Conservation (phyloP, 2,888 invertebrate species). For the Drosophila neutralis region DNA sequence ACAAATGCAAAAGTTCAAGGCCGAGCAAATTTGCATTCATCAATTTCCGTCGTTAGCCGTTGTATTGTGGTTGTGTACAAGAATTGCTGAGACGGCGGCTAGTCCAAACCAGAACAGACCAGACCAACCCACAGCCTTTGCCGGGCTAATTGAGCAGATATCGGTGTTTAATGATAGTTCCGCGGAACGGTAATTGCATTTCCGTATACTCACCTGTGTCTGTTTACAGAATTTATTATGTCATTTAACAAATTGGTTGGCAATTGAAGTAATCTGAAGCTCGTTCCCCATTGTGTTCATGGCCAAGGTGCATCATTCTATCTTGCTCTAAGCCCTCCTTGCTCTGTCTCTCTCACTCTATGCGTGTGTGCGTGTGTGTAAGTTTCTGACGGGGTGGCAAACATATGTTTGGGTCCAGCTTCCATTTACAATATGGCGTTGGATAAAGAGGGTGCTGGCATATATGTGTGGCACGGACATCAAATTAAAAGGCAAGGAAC, state of each 20-base stretch:
- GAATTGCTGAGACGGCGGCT: not conserved
- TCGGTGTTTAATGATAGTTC: conserved; percentile 38
- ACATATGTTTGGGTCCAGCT: conserved; percentile 72
- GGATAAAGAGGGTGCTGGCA: conserved; percentile 9
- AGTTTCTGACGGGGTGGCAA: conserved; percentile 57
- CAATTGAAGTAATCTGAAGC: conserved; percentile 59
- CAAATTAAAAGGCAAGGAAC: conserved; percentile 51
- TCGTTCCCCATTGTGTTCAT: conserved; percentile 10
- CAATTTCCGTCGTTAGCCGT: conserved; percentile 23
- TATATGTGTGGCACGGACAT: conserved; percentile 23
- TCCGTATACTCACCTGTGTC: not conserved
- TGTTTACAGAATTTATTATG: conserved; percentile 3
- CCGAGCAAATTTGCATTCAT: conserved; percentile 56
- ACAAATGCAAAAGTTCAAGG: conserved; percentile 74
- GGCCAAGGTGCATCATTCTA: conserved; percentile 22
- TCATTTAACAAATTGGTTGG: conserved; percentile 52
- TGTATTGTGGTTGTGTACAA: conserved; percentile 5
- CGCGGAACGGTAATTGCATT: conserved; percentile 31
- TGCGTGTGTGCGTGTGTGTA: not conserved
- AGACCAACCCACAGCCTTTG: conserved; percentile 8
- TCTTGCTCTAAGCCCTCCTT: not conserved
- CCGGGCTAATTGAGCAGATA: conserved; percentile 46
- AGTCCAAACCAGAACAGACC: not conserved
- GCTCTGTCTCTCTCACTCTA: not conserved
- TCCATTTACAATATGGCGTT: conserved; percentile 71